Evolutionary conservation across 2,113 vertebrate genomes (phyloP), one percentile per base, ranked within the genome.

Genomic region (Procapra przewalskii): DNA sequence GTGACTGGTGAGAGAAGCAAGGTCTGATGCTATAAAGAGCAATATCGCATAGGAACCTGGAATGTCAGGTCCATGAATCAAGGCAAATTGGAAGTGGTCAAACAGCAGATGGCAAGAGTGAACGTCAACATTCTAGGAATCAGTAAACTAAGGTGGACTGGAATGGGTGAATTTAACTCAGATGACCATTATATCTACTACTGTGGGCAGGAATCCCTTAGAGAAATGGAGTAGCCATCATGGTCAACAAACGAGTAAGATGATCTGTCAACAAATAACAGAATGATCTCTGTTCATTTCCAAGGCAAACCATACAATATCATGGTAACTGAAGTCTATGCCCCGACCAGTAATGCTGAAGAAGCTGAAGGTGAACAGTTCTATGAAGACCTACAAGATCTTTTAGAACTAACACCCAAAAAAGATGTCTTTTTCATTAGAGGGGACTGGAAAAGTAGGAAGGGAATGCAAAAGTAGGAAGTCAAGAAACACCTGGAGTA

Each of bases 331-430:
- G 7, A 33, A 64, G 62, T 17, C 62, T 64, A 64, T 33, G 62
- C 31, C 5, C 6, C 0, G 0, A 64, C 62, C 31, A 64, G 62
- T 33, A 64, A 33, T 0, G 0, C 62, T 33, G 31, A 64, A 64
- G 62, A 64, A 64, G 62, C 62, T 64, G 62, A 33, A 33, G 31
- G 3, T 8, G 62, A 64, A 64, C 0, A 1, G 31, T 64, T 64
- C 15, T 33, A 33, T 64, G 31, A 33, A 64, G 31, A 33, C 31
- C 7, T 64, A 33, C 0, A 64, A 64, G 60, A 64, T 5, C 62
- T 64, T 16, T 8, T 8, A 64, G 62, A 33, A 64, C 15, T 64
- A 64, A 64, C 62, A n/a, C 62, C 15, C 1, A 2, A 2, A 64
- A 64, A 64, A 64, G 62, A 64, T n/a, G 15, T n/a, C 62, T 7